A percentile compares a stretch with the other conserved stretches of the same genome.
These are phyloP conservation scores for Paragorgia papillata DNA, from an alignment of 92 coral and sea anemone species.

Conservation along the genomic window DNA sequence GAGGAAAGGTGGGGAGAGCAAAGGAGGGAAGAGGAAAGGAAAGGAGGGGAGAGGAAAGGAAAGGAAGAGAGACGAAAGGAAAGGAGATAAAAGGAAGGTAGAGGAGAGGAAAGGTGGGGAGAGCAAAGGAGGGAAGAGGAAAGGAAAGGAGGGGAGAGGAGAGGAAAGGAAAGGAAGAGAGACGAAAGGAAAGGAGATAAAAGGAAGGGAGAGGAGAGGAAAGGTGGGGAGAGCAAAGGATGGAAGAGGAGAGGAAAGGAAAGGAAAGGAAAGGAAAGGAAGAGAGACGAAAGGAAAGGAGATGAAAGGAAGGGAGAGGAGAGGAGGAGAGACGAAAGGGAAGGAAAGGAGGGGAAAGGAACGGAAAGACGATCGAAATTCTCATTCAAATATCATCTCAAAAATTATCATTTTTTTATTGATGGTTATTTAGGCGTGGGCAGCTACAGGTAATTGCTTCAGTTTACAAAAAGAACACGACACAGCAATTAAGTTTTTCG, in stretches of 20 bases:
- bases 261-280: not conserved
- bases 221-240: too few relatives aligned
- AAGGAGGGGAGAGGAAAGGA: not conserved
- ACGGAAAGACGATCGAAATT: not conserved
- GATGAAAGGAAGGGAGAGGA: not conserved
- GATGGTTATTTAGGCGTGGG: conserved; percentile 75
- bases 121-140: too few relatives aligned
- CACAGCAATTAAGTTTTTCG: conserved; percentile 96
- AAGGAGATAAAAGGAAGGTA: not conserved
- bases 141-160: not conserved
- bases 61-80: too few relatives aligned
- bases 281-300: too few relatives aligned
- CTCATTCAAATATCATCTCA: too few relatives aligned
- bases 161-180: not conserved
- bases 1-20: not conserved
- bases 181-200: too few relatives aligned
- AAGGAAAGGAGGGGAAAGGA: not conserved
- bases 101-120: too few relatives aligned
- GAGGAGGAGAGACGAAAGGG: too few relatives aligned
- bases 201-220: not conserved
- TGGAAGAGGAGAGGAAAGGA: too few relatives aligned
- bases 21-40: not conserved
- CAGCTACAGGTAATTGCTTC: conserved; percentile 97
- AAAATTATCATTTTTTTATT: not conserved
- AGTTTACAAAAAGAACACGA: conserved; percentile 98